Percentiles rank a stretch among this genome's conserved stretches.
phyloP scores from a whole-genome alignment of 2,113 vertebrate species.

The Plecotus auritus region DNA sequence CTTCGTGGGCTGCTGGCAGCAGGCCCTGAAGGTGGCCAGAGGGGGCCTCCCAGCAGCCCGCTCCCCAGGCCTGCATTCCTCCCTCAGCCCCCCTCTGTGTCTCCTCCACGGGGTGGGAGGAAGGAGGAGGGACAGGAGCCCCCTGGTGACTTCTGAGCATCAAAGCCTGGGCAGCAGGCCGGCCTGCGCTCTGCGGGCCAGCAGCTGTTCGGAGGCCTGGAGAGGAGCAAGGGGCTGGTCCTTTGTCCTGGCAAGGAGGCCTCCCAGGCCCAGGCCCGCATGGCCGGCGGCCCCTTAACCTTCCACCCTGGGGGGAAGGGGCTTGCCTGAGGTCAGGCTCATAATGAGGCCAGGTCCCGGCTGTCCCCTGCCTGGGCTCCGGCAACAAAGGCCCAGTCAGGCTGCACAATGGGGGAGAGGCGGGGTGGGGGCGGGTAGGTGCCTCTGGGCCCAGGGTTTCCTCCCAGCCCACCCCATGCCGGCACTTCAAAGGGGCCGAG shows the following conservation, averaged over 20 bases:
- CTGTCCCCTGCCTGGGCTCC: slow-evolving; percentile 50
- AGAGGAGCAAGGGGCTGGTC: slow-evolving; percentile 40
- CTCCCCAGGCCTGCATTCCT: background rate
- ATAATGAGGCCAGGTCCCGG: slow-evolving; percentile 72
- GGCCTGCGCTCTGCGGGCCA: slow-evolving; percentile 28
- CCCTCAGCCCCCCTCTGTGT: background rate
- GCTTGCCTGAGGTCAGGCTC: slow-evolving; percentile 71
- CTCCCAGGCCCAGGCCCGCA: slow-evolving; percentile 65
- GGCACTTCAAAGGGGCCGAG: slow-evolving; percentile 67
- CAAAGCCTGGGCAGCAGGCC: slow-evolving; percentile 32
- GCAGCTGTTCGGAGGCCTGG: slow-evolving; percentile 68
- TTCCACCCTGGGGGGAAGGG: slow-evolving; percentile 64
- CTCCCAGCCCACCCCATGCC: slow-evolving; percentile 60
- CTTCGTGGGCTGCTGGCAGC: background rate
- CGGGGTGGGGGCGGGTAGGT: slow-evolving; percentile 55
- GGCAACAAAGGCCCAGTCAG: slow-evolving; percentile 68
- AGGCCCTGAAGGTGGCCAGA: background rate
- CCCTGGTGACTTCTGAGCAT: slow-evolving; percentile 62
- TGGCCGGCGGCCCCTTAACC: slow-evolving; percentile 64
- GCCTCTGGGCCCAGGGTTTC: slow-evolving; percentile 57
- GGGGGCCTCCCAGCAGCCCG: background rate
- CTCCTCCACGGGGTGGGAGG: background rate
- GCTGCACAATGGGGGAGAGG: slow-evolving; percentile 53
- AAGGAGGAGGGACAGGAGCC: slow-evolving; percentile 37
- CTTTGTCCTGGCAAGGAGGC: slow-evolving; percentile 69